Percentiles rank a stretch among this genome's conserved stretches.
phyloP scores from a whole-genome alignment of 2,113 vertebrate genomes.

The Eolophus roseicapilla region DNA sequence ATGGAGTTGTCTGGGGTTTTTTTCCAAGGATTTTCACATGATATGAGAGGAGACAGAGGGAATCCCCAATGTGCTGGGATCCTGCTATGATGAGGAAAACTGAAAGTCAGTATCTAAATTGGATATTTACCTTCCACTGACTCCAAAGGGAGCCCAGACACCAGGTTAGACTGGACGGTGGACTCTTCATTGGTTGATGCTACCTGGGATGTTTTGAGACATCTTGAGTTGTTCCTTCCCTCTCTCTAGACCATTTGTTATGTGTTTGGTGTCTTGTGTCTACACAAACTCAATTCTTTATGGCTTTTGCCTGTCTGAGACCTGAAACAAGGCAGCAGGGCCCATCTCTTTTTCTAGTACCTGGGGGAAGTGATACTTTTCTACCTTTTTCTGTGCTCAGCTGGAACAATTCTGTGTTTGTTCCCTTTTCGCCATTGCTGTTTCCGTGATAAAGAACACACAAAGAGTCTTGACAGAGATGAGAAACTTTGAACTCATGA shows the following conservation, averaged over 20 bases:
- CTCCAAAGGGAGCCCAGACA: background rate
- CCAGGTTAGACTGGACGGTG: background rate
- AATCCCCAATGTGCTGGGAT: background rate
- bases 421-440: background rate
- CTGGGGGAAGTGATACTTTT: background rate
- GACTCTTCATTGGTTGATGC: background rate
- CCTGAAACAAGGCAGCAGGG: background rate
- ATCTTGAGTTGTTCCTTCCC: background rate
- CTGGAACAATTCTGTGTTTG: background rate
- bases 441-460: background rate
- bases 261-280: background rate
- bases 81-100: background rate
- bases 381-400: background rate
- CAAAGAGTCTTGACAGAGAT: background rate
- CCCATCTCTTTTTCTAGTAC: background rate
- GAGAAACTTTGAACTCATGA: background rate
- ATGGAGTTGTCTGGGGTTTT: background rate
- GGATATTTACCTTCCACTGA: background rate
- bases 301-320: background rate
- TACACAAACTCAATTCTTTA: background rate
- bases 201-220: background rate
- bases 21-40: background rate
- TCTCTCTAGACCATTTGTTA: background rate
- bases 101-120: background rate
- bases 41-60: background rate